phyloP scores from a whole-genome alignment of 2,888 invertebrate genomes.

The Platynereis dumerilii region DNA sequence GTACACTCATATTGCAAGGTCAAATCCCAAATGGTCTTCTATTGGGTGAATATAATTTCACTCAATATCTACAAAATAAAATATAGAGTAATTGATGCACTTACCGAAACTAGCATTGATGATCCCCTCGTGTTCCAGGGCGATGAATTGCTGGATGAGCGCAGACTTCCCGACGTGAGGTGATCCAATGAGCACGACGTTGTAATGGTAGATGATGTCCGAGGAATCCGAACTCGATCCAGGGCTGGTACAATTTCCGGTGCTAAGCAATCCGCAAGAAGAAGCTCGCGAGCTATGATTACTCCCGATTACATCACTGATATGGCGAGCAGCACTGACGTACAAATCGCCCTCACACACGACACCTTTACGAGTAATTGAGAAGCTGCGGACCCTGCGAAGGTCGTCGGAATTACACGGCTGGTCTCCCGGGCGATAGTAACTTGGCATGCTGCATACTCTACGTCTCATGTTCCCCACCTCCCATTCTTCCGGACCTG shows the following conservation, averaged over 20 bases:
- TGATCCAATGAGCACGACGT: neutral
- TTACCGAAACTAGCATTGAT: neutral
- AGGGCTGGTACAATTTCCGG: neutral
- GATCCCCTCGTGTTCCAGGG: neutral
- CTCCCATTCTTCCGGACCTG: neutral
- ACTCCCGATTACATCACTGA: neutral
- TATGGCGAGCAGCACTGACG: neutral
- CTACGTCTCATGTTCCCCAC: neutral
- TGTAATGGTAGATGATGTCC: neutral
- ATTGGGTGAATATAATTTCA: too few species aligned
- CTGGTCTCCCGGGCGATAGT: neutral
- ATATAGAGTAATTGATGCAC: too few species aligned
- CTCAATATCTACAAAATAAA: too few species aligned
- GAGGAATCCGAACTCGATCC: neutral
- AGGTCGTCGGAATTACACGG: neutral
- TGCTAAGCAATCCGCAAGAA: neutral
- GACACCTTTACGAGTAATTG: neutral
- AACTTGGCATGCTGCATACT: conserved; percentile 1
- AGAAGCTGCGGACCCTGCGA: conserved; percentile 2
- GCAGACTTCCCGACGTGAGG: neutral
- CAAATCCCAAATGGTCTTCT: too few species aligned
- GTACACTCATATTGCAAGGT: too few species aligned
- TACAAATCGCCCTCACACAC: neutral
- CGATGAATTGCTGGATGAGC: conserved; percentile 8
- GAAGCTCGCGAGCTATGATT: neutral